Percentiles rank a stretch among this genome's conserved stretches.
Evolutionary conservation across 1,140 invertebrate genomes (phyloP).

Genomic region (Drosophila kurseongensis): DNA sequence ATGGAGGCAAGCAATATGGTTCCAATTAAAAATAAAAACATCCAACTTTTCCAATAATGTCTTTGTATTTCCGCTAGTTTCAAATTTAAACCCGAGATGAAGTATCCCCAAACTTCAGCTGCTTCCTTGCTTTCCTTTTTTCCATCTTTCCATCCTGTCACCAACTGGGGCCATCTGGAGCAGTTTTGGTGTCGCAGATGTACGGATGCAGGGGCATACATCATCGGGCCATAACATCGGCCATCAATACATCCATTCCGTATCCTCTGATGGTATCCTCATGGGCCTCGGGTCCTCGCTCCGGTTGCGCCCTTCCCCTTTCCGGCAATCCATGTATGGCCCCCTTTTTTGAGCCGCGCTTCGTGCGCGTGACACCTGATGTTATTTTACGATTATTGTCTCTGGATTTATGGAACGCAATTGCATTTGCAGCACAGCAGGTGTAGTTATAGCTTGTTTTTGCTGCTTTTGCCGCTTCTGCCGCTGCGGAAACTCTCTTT

Average conservation of each 20-base stretch:
- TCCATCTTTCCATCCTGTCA: conserved; percentile 8
- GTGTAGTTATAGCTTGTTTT: conserved; percentile 36
- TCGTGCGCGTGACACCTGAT: conserved; percentile 78
- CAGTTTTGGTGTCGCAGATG: conserved; percentile 23
- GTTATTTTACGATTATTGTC: conserved; percentile 82
- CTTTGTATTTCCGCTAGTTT: background rate
- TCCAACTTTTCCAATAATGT: background rate
- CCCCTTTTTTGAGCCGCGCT: conserved; percentile 44
- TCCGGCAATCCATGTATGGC: conserved; percentile 15
- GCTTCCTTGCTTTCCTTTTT: background rate
- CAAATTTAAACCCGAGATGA: background rate
- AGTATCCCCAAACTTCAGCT: conserved; percentile 1
- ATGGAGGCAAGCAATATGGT: background rate
- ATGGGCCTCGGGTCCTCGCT: conserved; percentile 1
- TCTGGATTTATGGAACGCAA: conserved; percentile 80
- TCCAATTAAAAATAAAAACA: background rate
- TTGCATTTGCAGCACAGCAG: conserved; percentile 68
- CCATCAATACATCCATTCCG: conserved; percentile 26
- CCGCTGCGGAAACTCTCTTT: conserved; percentile 21
- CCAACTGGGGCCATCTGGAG: conserved; percentile 29
- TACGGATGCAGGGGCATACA: conserved; percentile 25
- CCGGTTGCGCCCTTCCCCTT: background rate
- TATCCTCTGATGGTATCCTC: conserved; percentile 27
- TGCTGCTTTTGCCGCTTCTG: conserved; percentile 9
- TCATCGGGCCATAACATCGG: conserved; percentile 29